These are phyloP conservation scores for Drosophila nikananu DNA, from an alignment of 1,140 invertebrate species.

Conservation along the genomic window DNA sequence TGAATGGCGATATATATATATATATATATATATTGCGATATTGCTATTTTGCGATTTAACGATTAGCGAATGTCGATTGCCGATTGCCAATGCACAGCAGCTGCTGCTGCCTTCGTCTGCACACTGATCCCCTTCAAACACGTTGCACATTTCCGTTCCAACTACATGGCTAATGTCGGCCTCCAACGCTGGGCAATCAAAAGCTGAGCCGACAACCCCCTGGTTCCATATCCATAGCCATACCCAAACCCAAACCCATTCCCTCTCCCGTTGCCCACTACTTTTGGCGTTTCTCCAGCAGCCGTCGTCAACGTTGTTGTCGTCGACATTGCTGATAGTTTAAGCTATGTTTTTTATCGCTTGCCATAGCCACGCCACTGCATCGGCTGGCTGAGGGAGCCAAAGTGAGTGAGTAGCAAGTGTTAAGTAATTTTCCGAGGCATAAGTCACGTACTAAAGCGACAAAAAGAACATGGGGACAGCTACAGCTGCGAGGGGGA, in stretches of 20 bases:
- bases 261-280: background rate
- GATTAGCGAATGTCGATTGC: slow-evolving; percentile 33
- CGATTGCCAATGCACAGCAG: slow-evolving; percentile 22
- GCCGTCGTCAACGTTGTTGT: background rate
- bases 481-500: background rate
- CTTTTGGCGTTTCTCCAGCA: slow-evolving; percentile 60
- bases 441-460: slow-evolving; percentile 75
- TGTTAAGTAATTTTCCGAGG: slow-evolving; percentile 74
- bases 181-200: slow-evolving; percentile 43
- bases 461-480: slow-evolving; percentile 25
- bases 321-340: slow-evolving; percentile 42
- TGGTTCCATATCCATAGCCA: background rate
- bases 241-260: background rate
- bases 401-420: slow-evolving; percentile 32
- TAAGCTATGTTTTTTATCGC: slow-evolving; percentile 56
- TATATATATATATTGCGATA: slow-evolving; percentile 12
- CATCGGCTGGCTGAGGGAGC: slow-evolving; percentile 4
- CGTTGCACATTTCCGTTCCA: slow-evolving; percentile 71
- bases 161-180: slow-evolving; percentile 19
- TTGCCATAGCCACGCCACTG: slow-evolving; percentile 28
- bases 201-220: slow-evolving; percentile 38
- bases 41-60: slow-evolving; percentile 26
- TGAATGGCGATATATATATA: slow-evolving; percentile 1
- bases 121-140: slow-evolving; percentile 42
- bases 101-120: slow-evolving; percentile 1